phyloP scores from a whole-genome alignment of 2,888 invertebrate genomes.

The Ophion costatus region DNA sequence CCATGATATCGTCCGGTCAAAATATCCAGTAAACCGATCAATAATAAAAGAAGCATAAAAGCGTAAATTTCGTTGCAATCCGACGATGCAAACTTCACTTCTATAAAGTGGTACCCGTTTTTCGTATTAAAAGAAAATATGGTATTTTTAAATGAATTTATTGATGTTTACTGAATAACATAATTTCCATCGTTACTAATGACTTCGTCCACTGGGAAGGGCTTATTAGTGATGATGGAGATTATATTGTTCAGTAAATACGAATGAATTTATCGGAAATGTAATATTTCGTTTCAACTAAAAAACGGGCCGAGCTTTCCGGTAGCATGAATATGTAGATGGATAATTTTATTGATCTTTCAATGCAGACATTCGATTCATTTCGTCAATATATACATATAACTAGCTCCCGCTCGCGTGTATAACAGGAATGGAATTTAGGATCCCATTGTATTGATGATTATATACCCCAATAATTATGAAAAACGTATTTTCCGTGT shows the following conservation, averaged over 20 bases:
- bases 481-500: no score
- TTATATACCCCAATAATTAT: no score
- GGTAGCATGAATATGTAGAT: not conserved
- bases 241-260: not conserved
- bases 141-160: not conserved
- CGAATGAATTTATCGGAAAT: not conserved
- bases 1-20: no score
- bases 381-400: not conserved
- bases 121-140: not conserved
- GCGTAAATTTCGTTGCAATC: not conserved
- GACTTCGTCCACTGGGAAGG: not conserved
- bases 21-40: no score
- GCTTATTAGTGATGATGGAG: not conserved
- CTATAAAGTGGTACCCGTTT: not conserved
- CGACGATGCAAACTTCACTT: not conserved
- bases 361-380: not conserved
- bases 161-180: not conserved
- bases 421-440: no score
- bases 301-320: not conserved
- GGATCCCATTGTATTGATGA: no score
- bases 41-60: not conserved
- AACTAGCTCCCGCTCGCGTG: not conserved
- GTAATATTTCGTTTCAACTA: not conserved
- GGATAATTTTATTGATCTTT: not conserved
- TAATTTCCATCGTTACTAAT: not conserved